Evolutionary conservation across 2,113 vertebrate genomes (phyloP).

Genomic region (Hiodon alosoides): DNA sequence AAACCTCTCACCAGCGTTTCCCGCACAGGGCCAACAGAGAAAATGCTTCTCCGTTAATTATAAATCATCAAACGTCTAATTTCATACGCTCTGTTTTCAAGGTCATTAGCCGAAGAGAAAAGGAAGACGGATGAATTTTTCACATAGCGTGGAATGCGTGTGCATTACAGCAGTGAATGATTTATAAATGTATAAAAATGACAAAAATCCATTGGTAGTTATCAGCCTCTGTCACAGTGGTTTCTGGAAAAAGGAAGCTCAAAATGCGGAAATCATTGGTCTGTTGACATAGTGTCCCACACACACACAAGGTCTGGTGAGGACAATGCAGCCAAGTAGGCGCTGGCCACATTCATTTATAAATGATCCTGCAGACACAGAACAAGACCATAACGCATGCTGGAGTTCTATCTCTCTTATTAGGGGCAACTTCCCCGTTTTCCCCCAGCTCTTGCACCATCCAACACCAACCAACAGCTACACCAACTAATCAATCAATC

Average conservation of each 20-base stretch:
- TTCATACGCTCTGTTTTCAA: conserved; percentile 5
- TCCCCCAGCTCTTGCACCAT: no score
- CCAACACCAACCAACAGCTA: no score
- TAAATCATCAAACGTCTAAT: background rate
- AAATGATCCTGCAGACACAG: no score
- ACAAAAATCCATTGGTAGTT: background rate
- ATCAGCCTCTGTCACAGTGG: background rate
- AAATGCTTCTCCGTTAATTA: conserved; percentile 11
- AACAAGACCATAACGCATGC: no score
- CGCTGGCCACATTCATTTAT: no score
- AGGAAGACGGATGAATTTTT: conserved; percentile 12
- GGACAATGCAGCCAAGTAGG: no score
- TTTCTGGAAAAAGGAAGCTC: background rate
- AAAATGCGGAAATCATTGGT: no score
- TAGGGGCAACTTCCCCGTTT: no score
- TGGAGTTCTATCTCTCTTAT: no score
- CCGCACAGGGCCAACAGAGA: conserved; percentile 3
- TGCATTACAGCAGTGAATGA: conserved; percentile 5
- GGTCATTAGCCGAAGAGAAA: conserved; percentile 19
- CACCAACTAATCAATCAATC: no score
- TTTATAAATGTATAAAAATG: conserved; percentile 9
- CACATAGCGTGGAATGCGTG: conserved; percentile 1
- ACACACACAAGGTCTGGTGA: no score
- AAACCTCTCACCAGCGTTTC: conserved; percentile 20
- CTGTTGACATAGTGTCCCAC: no score